phyloP scores from a whole-genome alignment of 2,797 vertebrate species.

The Halcyon leucocephala region DNA sequence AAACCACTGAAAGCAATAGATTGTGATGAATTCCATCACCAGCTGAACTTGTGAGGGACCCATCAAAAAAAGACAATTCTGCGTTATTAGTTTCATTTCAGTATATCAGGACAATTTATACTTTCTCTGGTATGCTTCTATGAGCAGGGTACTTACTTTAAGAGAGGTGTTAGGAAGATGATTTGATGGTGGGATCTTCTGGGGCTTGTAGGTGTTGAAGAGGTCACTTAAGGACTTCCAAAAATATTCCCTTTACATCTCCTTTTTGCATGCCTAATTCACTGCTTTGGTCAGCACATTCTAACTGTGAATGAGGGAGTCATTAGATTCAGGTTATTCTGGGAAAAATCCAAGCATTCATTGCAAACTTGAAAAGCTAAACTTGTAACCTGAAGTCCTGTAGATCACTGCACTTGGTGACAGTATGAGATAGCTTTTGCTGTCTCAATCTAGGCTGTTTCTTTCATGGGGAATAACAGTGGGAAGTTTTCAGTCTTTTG shows the following conservation, averaged over 20 bases:
- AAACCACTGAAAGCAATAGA: neutral
- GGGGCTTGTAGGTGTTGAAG: neutral
- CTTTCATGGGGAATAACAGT: neutral
- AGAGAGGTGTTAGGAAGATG: neutral
- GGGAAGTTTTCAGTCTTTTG: neutral
- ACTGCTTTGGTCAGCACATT: neutral
- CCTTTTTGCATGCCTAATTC: neutral
- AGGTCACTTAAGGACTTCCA: neutral
- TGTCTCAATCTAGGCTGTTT: neutral
- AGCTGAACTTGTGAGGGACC: neutral
- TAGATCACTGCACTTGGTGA: conserved; percentile 8
- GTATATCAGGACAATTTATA: neutral
- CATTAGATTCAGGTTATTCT: neutral
- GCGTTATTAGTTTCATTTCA: neutral
- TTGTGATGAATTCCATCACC: neutral
- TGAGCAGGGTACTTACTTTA: neutral
- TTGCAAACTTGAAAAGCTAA: neutral
- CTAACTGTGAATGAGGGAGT: neutral
- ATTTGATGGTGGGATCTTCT: neutral
- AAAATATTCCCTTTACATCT: neutral
- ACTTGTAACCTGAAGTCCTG: neutral
- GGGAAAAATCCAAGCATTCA: neutral
- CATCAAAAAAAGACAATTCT: conserved; percentile 5
- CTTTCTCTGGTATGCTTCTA: neutral
- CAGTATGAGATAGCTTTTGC: neutral